Percentiles rank a stretch among this genome's conserved stretches.
phyloP scores from a whole-genome alignment of 2,113 vertebrate species.

The Rattus rattus region DNA sequence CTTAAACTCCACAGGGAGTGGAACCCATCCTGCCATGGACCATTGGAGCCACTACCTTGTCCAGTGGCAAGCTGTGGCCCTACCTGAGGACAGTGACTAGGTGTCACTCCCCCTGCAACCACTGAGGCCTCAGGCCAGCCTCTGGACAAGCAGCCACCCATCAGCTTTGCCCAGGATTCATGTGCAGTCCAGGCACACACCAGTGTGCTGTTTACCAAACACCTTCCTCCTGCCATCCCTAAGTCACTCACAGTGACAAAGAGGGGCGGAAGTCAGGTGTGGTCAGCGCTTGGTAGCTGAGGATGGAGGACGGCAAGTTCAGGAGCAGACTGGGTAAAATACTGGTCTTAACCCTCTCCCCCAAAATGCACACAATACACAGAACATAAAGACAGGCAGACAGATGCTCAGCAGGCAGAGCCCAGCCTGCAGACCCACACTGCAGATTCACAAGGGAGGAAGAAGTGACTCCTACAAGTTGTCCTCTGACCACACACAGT shows the following conservation, averaged over 20 bases:
- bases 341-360: neutral
- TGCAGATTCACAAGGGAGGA: neutral
- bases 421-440: neutral
- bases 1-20: neutral
- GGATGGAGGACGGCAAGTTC: neutral
- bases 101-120: neutral
- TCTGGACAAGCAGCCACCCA: neutral
- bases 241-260: neutral
- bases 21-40: neutral
- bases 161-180: neutral
- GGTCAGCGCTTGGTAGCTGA: neutral
- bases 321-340: neutral
- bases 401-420: neutral
- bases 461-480: neutral
- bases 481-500: neutral
- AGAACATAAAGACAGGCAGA: neutral
- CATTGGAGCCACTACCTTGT: neutral
- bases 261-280: neutral
- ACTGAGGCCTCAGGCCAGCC: neutral
- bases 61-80: neutral
- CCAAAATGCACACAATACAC: neutral
- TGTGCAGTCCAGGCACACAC: constrained; percentile 41
- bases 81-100: neutral
- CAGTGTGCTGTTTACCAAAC: constrained; percentile 15
- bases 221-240: neutral